Evolutionary conservation across 2,797 vertebrate genomes (phyloP), one percentile per base, ranked within the genome.

Genomic region (Pagetopsis macropterus): DNA sequence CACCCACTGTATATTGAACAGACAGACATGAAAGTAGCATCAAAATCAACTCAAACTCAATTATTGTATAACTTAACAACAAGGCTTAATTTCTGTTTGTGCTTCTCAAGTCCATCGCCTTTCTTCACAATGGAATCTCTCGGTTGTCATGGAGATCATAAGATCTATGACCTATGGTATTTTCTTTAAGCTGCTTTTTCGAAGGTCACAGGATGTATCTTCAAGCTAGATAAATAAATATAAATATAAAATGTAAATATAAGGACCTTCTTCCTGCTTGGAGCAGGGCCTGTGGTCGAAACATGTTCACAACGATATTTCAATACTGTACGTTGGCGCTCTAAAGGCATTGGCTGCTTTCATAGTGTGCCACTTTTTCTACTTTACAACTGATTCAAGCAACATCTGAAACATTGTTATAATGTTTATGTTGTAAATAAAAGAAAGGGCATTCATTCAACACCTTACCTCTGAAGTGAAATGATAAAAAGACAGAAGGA

Each of bases 171-270:
- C 40, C 51, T 4, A 31, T 33, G 54, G 31, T 37, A 56, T 33
- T 33, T 56, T 56, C 54, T 33, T 56, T 9, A 51, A 73, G 43
- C 21, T 19, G 12, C 43, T 41, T 27, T 56, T 63, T 54, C 10
- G 3, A 46, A 23, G n/a, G 27, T 55, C 14, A 55, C 33, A 37
- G 27, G 33, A 46, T 31, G 5, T 48, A 55, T 56, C 21, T 37
- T 76, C 3, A 27, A 51, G 21, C 8, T 46, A 14, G 70, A 57
- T 72, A 31, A 65, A 43, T 23, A 27, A 41, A 57, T 40, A 1
- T 21, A 48, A 44, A 41, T 23, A 16, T 40, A 21, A 13, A 59
- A 60, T 15, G 37, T 70, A 43, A 70, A 44, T 6, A 37, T 7
- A 15, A 21, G 23, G 31, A 54, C 10, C 15, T 27, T 13, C 10